Evolutionary conservation across 2,888 invertebrate genomes (phyloP).

Genomic region (Lasioglossum leucozonium): DNA sequence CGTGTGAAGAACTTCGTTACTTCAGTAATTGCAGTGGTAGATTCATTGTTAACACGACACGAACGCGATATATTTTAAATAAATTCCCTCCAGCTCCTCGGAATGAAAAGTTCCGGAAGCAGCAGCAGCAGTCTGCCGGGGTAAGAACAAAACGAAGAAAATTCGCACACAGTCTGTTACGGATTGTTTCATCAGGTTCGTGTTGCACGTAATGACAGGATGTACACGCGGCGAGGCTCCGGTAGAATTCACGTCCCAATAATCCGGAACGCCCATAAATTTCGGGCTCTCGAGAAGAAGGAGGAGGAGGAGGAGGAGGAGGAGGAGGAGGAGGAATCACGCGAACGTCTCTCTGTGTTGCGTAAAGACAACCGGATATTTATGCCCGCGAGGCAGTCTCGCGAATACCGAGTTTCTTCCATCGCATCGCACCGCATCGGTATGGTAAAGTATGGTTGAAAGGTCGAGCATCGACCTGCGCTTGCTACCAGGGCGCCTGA

Average conservation of each 20-base stretch:
- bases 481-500: constrained; percentile 61
- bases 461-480: constrained; percentile 73
- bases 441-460: constrained; percentile 54
- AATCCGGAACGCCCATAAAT: constrained; percentile 56
- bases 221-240: background rate
- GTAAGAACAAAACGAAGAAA: background rate
- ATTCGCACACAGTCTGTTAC: background rate
- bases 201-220: constrained; percentile 18
- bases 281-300: constrained; percentile 35
- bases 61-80: background rate
- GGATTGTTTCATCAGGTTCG: constrained; percentile 19
- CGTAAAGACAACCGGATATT: constrained; percentile 68
- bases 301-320: too few relatives aligned
- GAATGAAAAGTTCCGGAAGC: background rate
- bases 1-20: too few relatives aligned
- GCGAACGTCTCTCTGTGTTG: constrained; percentile 61
- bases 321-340: constrained; percentile 52
- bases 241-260: constrained; percentile 18
- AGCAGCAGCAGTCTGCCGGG: background rate
- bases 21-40: too few relatives aligned
- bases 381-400: constrained; percentile 56
- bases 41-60: too few relatives aligned
- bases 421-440: constrained; percentile 13
- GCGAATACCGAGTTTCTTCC: constrained; percentile 47
- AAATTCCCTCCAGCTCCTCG: background rate